Evolutionary conservation across 2,113 vertebrate genomes (phyloP).

Genomic region (Tachysurus fulvidraco): DNA sequence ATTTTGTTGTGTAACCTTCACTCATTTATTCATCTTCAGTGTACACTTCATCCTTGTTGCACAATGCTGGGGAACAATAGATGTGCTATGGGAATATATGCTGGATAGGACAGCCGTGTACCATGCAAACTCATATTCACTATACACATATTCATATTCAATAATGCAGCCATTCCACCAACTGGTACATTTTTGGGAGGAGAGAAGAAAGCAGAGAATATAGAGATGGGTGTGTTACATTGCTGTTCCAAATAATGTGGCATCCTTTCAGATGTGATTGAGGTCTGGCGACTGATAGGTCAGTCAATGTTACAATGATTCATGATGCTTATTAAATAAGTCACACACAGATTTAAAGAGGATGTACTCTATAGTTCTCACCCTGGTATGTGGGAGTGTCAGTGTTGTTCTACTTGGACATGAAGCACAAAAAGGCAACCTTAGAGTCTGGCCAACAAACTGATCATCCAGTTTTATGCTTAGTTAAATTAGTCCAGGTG

Average conservation of each 20-base stretch:
- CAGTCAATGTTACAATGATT: neutral
- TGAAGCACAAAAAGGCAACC: neutral
- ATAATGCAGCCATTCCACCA: neutral
- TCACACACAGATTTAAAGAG: neutral
- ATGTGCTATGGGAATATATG: neutral
- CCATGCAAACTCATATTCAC: neutral
- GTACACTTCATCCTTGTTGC: neutral
- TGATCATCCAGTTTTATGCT: neutral
- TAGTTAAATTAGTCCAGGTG: neutral
- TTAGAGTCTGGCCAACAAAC: neutral
- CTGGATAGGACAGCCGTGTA: neutral
- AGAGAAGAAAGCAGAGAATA: neutral
- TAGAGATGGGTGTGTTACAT: neutral
- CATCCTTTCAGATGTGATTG: neutral
- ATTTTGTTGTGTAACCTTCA: neutral
- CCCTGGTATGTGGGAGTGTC: conserved; percentile 11
- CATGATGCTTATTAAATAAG: neutral
- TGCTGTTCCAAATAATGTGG: neutral
- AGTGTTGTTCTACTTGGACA: neutral
- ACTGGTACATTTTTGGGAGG: neutral
- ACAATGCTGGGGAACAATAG: too few relatives aligned
- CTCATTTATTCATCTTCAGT: neutral
- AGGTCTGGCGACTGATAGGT: neutral
- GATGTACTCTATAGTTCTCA: neutral
- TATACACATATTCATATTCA: too few relatives aligned